Conservation (phyloP, 1,140 invertebrate genomes). For the Bombus cullumanus region DNA sequence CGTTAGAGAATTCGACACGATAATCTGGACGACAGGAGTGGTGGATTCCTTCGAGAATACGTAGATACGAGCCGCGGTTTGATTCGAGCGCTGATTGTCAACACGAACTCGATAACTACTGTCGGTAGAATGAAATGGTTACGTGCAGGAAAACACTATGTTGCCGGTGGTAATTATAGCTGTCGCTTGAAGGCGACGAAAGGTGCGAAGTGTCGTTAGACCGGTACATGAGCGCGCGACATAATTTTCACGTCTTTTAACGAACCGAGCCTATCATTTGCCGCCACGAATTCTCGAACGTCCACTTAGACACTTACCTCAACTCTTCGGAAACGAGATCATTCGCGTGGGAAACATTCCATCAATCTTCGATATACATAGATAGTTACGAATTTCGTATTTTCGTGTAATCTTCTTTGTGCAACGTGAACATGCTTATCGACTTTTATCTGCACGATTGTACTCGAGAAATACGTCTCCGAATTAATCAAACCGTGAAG, state of each 20-base stretch:
- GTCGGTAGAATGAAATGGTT: constrained; percentile 54
- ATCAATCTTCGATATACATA: neutral
- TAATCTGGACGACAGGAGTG: neutral
- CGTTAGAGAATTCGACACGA: neutral
- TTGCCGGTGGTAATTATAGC: constrained; percentile 50
- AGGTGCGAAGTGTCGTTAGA: constrained; percentile 65
- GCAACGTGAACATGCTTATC: neutral
- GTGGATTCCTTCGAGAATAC: constrained; percentile 51
- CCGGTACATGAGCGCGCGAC: constrained; percentile 24
- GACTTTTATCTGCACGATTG: neutral
- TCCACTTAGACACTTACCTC: neutral
- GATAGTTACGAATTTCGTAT: neutral
- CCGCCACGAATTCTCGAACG: neutral
- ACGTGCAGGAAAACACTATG: constrained; percentile 63
- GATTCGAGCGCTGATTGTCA: constrained; percentile 53
- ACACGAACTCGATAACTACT: constrained; percentile 51
- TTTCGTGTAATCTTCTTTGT: neutral
- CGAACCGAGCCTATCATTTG: constrained; percentile 40
- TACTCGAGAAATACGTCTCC: neutral
- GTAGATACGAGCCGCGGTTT: constrained; percentile 2
- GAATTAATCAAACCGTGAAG: neutral
- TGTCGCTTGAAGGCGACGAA: constrained; percentile 44
- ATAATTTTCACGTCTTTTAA: constrained; percentile 33
- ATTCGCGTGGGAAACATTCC: neutral
- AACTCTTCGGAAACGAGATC: neutral